Conservation (phyloP, 2,797 vertebrate species). For the Sphenodon punctatus region DNA sequence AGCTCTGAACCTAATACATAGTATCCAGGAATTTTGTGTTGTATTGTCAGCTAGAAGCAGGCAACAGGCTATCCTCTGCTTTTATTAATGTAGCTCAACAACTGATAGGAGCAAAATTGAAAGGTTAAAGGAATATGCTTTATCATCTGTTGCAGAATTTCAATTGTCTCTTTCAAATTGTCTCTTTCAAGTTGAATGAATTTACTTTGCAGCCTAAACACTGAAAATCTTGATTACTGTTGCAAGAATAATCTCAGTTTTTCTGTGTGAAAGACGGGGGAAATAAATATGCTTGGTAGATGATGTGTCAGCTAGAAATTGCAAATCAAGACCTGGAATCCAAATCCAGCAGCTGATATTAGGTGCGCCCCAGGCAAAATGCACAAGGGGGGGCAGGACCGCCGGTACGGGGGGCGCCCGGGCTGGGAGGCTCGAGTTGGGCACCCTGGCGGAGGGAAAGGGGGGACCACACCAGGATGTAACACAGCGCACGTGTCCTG, state of each 20-base stretch:
- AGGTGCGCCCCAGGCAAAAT: no score
- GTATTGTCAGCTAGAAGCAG: constrained; percentile 25
- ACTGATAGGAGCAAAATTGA: constrained; percentile 37
- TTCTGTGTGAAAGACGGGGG: constrained; percentile 44
- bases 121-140: constrained; percentile 46
- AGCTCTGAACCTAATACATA: constrained; percentile 3
- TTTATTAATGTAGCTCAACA: constrained; percentile 48
- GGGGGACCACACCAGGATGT: no score
- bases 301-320: constrained; percentile 44
- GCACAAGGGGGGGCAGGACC: no score
- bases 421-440: no score
- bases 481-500: no score
- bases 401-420: no score
- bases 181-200: constrained; percentile 56
- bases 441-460: no score
- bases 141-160: constrained; percentile 58
- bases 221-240: constrained; percentile 63
- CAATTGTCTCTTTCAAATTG: constrained; percentile 66
- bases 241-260: constrained; percentile 53
- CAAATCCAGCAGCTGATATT: neutral
- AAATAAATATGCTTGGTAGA: constrained; percentile 56
- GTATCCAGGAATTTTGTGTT: constrained; percentile 22
- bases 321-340: constrained; percentile 30
- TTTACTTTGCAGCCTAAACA: constrained; percentile 56
- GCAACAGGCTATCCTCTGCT: constrained; percentile 27